Evolutionary conservation across 2,113 vertebrate species (phyloP).

Genomic region (Phycodurus eques): DNA sequence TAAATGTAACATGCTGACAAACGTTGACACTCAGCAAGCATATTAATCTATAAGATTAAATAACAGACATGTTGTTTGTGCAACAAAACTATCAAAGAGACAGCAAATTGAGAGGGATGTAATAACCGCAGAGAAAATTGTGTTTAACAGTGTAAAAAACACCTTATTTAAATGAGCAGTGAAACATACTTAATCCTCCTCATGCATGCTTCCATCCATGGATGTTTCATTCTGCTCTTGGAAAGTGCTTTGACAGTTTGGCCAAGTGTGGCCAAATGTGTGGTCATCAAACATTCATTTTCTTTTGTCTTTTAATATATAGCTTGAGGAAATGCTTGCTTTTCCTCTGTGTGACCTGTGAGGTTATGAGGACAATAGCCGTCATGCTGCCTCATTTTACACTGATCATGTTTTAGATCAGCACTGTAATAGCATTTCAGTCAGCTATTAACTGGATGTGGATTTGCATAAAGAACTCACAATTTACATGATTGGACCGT

Average conservation of each 20-base stretch:
- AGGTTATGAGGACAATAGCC: conserved; percentile 34
- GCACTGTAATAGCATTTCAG: conserved; percentile 42
- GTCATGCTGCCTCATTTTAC: conserved; percentile 22
- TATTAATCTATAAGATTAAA: conserved; percentile 41
- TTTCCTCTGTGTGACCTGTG: conserved; percentile 11
- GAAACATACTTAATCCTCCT: conserved; percentile 50
- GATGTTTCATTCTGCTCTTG: conserved; percentile 28
- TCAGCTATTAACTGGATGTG: conserved; percentile 51
- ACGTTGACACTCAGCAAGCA: conserved; percentile 11
- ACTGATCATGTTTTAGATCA: conserved; percentile 42
- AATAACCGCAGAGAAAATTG: conserved; percentile 56
- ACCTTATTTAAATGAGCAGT: conserved; percentile 65
- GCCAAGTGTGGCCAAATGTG: conserved; percentile 15
- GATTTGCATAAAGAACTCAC: conserved; percentile 52
- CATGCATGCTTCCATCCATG: conserved; percentile 32
- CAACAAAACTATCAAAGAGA: conserved; percentile 55
- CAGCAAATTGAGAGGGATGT: conserved; percentile 28
- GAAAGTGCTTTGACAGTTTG: conserved; percentile 32
- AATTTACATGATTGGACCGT: conserved; percentile 44
- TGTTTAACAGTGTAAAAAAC: conserved; percentile 62
- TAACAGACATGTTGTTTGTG: conserved; percentile 34
- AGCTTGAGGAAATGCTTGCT: conserved; percentile 3
- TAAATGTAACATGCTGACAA: conserved; percentile 10
- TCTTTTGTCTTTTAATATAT: conserved; percentile 11
- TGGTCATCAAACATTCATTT: conserved; percentile 36